Evolutionary conservation across 2,113 vertebrate genomes (phyloP).

Genomic region (Pungitius pungitius): DNA sequence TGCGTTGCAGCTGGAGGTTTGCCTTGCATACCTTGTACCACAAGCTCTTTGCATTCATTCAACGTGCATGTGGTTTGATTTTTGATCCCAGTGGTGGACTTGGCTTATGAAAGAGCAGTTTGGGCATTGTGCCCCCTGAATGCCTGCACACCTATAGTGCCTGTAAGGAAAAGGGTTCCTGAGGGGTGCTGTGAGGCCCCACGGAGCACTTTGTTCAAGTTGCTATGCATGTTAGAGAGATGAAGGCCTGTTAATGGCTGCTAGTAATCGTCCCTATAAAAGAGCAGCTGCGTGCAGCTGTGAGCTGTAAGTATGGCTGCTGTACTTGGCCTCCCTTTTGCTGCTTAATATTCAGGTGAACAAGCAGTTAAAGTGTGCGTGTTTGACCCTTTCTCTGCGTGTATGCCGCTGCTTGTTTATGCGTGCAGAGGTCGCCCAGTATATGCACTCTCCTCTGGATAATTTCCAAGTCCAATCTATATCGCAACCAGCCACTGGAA

Average conservation of each 20-base stretch:
- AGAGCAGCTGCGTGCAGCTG: slow-evolving; percentile 57
- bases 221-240: slow-evolving; percentile 57
- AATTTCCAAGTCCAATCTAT: slow-evolving; percentile 68
- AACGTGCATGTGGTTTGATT: slow-evolving; percentile 23
- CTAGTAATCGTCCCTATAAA: slow-evolving; percentile 68
- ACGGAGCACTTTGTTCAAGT: slow-evolving; percentile 56
- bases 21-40: slow-evolving; percentile 36
- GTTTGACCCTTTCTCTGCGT: slow-evolving; percentile 12
- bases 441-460: slow-evolving; percentile 74
- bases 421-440: slow-evolving; percentile 64
- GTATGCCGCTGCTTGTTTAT: slow-evolving; percentile 49
- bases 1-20: slow-evolving; percentile 57
- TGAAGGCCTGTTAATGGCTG: slow-evolving; percentile 65
- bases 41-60: slow-evolving; percentile 43
- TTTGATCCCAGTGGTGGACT: slow-evolving; percentile 43
- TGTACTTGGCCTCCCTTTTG: slow-evolving; percentile 35
- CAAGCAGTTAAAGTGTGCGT: slow-evolving; percentile 23
- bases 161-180: slow-evolving; percentile 50
- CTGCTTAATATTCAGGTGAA: slow-evolving; percentile 54
- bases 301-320: slow-evolving; percentile 54
- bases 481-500: slow-evolving; percentile 66
- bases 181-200: slow-evolving; percentile 50
- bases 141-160: slow-evolving; percentile 54
- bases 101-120: slow-evolving; percentile 53
- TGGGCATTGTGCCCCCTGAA: slow-evolving; percentile 45